Base-by-base conservation (phyloP, 2,113 vertebrate genomes). In the Arothron firmamentum region DNA sequence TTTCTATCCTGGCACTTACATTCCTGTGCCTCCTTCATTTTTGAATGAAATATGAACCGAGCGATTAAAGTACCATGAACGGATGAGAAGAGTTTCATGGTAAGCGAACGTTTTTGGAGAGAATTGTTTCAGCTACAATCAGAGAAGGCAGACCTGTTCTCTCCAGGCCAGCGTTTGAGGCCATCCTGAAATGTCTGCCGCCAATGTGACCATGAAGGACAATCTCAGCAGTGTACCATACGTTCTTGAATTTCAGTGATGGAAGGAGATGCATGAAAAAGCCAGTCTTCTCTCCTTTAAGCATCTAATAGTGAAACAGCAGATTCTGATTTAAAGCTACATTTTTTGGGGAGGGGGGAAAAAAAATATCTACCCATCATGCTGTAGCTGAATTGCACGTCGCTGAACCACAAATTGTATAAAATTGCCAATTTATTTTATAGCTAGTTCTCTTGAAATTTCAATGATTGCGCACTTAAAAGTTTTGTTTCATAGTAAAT, bases 391-490 rank as follows among this genome's bases (percentile, higher is more conserved):
- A 87, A 73, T 82, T 86, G 84, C 78, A 82, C 76, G 59, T 84
- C 72, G 63, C 66, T 81, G 63, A 76, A 80, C 64, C 82, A 76
- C 69, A 73, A 72, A 81, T 80, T 80, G 64, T 70, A 72, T 77
- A 56, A 67, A 76, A 72, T 75, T 76, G 79, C 74, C 80, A 28
- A 28, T 28, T 79, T 19, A 10, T 19, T 49, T 10, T 48, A 6
- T 18, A 77, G 9, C 16, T 75, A 80, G 85, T 70, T 70, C 31
- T 57, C 50, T 53, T 72, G 56, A 68, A 82, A 78, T 61, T 78
- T 67, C 87, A 77, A 85, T 75, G 17, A 85, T 85, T 86, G 88
- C 87, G 84, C 80, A 88, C 84, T 87, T 88, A 78, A 45, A 64
- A 23, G 62, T 75, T 61, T 65, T 56, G 9, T 11, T 72, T 67